A percentile compares a stretch with the other conserved stretches of the same genome.
phyloP scores from a whole-genome alignment of 2,888 invertebrate genomes.

The Agrochola lychnidis region DNA sequence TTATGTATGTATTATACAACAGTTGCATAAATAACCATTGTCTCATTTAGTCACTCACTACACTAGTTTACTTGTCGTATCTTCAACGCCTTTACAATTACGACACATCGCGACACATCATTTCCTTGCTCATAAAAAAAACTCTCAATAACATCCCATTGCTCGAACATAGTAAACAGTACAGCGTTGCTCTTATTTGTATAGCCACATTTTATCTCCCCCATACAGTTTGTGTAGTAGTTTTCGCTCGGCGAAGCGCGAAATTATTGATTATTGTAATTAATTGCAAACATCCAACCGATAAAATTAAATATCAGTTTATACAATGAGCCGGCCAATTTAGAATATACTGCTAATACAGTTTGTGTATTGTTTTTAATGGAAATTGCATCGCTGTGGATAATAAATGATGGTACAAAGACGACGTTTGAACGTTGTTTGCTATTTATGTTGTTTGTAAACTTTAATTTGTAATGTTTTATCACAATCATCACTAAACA shows the following conservation, averaged over 20 bases:
- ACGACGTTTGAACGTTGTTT: conserved; percentile 13
- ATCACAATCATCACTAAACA: no score
- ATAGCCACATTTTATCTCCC: conserved; percentile 73
- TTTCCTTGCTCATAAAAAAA: background rate
- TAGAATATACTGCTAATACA: conserved; percentile 49
- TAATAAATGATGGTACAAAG: conserved; percentile 10
- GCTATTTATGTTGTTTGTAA: background rate
- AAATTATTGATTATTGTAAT: conserved; percentile 88
- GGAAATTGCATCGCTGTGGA: conserved; percentile 18
- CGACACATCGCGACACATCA: background rate
- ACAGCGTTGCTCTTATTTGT: conserved; percentile 32
- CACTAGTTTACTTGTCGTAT: background rate
- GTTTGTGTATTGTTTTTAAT: conserved; percentile 48
- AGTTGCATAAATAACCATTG: no score
- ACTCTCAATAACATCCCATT: conserved; percentile 13
- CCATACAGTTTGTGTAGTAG: conserved; percentile 78
- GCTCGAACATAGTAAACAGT: conserved; percentile 21
- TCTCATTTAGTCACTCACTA: background rate
- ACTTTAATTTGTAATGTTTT: background rate
- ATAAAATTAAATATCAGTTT: conserved; percentile 81
- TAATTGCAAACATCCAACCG: conserved; percentile 84
- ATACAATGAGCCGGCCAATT: conserved; percentile 65
- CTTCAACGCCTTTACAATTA: background rate
- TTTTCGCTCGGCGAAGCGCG: conserved; percentile 83
- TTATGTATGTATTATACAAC: no score